phyloP scores from a whole-genome alignment of 2,888 invertebrate genomes.

The Lasius fuliginosus region DNA sequence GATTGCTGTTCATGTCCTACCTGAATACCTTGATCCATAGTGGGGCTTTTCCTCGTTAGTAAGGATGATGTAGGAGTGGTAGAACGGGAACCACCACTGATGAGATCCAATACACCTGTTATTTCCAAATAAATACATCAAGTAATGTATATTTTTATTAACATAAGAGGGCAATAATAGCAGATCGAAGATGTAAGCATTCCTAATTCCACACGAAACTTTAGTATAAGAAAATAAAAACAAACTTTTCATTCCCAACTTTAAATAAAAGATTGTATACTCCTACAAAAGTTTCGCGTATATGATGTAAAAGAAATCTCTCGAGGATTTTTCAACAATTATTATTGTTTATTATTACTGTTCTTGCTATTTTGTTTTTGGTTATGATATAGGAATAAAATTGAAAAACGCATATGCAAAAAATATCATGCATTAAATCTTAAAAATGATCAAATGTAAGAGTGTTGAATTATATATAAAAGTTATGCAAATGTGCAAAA shows the following conservation, averaged over 20 bases:
- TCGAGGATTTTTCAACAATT: constrained; percentile 44
- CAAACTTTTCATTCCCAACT: constrained; percentile 50
- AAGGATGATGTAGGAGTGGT: constrained; percentile 92
- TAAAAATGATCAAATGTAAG: constrained; percentile 23
- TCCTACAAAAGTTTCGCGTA: constrained; percentile 45
- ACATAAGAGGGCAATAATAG: constrained; percentile 6
- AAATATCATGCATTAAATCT: constrained; percentile 51
- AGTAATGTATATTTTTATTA: not conserved
- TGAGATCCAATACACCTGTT: constrained; percentile 90
- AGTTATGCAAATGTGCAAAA: not conserved
- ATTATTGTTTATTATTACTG: constrained; percentile 72
- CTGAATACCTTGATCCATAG: constrained; percentile 94
- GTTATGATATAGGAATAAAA: constrained; percentile 58
- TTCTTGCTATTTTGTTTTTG: constrained; percentile 80
- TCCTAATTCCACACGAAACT: constrained; percentile 29
- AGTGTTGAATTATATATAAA: not conserved
- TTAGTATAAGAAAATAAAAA: constrained; percentile 36
- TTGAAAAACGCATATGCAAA: constrained; percentile 49
- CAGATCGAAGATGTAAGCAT: constrained; percentile 52
- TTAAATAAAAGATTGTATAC: constrained; percentile 47
- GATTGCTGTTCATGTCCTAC: constrained; percentile 87
- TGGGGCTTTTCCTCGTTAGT: constrained; percentile 93
- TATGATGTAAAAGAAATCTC: constrained; percentile 53
- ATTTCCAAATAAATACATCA: constrained; percentile 28
- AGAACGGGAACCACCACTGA: constrained; percentile 92